A percentile compares a stretch with the other conserved stretches of the same genome.
phyloP scores from a whole-genome alignment of 2,113 vertebrate species.

The Ameiurus melas region DNA sequence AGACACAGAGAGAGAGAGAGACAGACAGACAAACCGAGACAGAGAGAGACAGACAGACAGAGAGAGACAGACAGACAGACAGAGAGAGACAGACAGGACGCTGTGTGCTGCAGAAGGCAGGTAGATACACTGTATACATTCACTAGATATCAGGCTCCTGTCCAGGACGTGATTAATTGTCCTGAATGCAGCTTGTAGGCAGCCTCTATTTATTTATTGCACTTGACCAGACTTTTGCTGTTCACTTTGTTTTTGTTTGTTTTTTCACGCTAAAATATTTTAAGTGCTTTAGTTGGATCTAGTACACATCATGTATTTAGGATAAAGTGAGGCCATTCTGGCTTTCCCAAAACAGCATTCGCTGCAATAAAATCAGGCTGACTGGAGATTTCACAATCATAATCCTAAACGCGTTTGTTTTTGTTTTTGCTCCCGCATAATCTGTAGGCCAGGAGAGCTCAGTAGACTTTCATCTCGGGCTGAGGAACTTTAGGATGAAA shows the following conservation, averaged over 20 bases:
- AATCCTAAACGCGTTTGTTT: background rate
- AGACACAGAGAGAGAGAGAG: background rate
- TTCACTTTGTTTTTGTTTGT: background rate
- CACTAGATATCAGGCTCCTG: slow-evolving; percentile 67
- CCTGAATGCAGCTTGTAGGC: background rate
- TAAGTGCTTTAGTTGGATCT: slow-evolving; percentile 29
- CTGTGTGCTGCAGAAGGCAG: slow-evolving; percentile 60
- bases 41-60: rapidly evolving
- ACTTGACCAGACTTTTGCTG: slow-evolving; percentile 30
- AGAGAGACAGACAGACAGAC: too few relatives aligned
- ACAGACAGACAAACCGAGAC: rapidly evolving
- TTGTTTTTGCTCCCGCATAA: background rate
- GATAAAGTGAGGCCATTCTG: background rate
- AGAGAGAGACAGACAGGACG: background rate
- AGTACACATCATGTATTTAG: background rate
- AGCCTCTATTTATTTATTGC: slow-evolving; percentile 21
- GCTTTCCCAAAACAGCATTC: slow-evolving; percentile 16
- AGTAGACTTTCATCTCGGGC: background rate
- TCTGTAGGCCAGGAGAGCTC: background rate
- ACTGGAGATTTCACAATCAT: slow-evolving; percentile 16
- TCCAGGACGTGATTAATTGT: slow-evolving; percentile 57
- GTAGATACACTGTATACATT: slow-evolving; percentile 73
- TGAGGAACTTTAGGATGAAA: background rate
- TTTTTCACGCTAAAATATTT: background rate
- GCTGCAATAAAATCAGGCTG: slow-evolving; percentile 1